Conservation (phyloP, 2,113 vertebrate genomes). For the Athene cunicularia region DNA sequence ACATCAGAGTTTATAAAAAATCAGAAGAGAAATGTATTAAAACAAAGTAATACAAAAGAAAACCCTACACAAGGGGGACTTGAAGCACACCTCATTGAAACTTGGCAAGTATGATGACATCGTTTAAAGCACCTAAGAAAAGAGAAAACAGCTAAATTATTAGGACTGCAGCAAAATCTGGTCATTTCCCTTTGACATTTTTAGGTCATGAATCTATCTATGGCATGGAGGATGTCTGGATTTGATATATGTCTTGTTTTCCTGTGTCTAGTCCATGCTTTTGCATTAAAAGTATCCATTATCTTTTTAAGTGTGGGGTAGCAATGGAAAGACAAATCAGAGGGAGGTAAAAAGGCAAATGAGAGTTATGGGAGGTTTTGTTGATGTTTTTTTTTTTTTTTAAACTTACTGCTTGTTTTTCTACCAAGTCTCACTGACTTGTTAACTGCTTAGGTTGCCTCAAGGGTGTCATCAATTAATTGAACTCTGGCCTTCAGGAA, state of each 20-base stretch:
- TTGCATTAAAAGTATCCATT: slow-evolving; percentile 22
- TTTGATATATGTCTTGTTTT: slow-evolving; percentile 33
- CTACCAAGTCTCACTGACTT: slow-evolving; percentile 73
- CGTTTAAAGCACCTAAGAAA: neutral
- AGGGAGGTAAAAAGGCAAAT: slow-evolving; percentile 37
- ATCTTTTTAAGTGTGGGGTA: neutral
- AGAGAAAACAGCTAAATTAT: neutral
- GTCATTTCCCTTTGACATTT: neutral
- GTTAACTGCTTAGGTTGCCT: slow-evolving; percentile 76
- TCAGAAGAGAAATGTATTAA: neutral
- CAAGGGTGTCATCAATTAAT: slow-evolving; percentile 82
- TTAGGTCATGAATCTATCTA: neutral
- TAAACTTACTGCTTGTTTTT: slow-evolving; percentile 72
- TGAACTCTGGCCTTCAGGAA: slow-evolving; percentile 76
- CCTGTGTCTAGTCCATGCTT: neutral
- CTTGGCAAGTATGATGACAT: neutral
- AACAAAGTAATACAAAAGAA: neutral
- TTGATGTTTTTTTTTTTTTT: slow-evolving; percentile 20
- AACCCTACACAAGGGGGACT: neutral
- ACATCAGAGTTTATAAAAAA: neutral
- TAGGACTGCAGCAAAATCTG: neutral
- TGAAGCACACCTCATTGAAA: neutral
- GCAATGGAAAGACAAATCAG: slow-evolving; percentile 37
- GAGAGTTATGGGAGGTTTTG: slow-evolving; percentile 60
- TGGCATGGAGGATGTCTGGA: neutral